Conservation (phyloP, 2,888 invertebrate genomes). For the Encarsia formosa region DNA sequence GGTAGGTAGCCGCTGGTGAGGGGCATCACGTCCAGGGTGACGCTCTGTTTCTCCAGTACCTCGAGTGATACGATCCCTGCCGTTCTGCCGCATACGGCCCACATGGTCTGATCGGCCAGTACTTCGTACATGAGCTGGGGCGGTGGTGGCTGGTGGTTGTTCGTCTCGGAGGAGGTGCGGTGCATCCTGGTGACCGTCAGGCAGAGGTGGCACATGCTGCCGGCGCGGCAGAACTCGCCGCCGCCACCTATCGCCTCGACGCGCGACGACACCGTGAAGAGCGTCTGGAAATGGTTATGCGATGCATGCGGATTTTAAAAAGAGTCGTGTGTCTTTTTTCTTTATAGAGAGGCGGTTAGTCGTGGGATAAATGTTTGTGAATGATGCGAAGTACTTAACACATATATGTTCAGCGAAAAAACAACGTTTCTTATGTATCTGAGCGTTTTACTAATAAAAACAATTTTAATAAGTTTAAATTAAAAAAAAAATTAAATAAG, state of each 20-base stretch:
- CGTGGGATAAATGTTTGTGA: no score
- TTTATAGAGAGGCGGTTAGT: no score
- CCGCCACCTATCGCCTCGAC: conserved; percentile 71
- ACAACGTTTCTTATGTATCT: no score
- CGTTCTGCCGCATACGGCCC: conserved; percentile 89
- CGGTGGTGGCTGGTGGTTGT: conserved; percentile 31
- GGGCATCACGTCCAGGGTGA: conserved; percentile 87
- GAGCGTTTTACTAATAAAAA: no score
- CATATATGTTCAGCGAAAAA: no score
- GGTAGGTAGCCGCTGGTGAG: conserved; percentile 86
- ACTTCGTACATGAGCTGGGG: conserved; percentile 84
- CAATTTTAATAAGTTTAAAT: no score
- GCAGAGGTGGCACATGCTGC: conserved; percentile 80
- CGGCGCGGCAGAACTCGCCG: conserved; percentile 80
- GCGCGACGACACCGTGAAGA: conserved; percentile 74
- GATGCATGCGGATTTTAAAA: no score
- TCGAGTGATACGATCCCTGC: conserved; percentile 71
- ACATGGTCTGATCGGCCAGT: conserved; percentile 84
- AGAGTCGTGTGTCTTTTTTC: no score
- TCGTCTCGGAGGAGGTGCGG: not conserved
- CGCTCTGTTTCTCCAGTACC: conserved; percentile 65
- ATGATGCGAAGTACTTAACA: no score
- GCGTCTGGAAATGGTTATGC: conserved; percentile 65
- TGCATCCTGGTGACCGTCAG: conserved; percentile 62
- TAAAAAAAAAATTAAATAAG: no score